Evolutionary conservation across 1,140 invertebrate species (phyloP).

Genomic region (Pachyrhynchus sulphureomaculatus): DNA sequence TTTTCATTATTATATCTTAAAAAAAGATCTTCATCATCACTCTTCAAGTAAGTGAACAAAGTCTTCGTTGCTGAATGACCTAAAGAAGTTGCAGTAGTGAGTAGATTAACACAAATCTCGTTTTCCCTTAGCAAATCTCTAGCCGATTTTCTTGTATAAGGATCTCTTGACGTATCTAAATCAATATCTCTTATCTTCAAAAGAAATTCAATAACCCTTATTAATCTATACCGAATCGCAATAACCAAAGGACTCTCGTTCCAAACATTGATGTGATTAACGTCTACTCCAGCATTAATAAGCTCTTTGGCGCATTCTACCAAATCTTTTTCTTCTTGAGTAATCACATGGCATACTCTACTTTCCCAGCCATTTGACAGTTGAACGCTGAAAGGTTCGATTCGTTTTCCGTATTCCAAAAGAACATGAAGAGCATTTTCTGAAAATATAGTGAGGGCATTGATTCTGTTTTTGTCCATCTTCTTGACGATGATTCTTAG

Average conservation of each 20-base stretch:
- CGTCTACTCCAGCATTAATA: conserved; percentile 26
- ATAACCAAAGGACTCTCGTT: conserved; percentile 34
- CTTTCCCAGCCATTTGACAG: conserved; percentile 30
- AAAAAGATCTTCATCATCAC: conserved; percentile 30
- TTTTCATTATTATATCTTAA: conserved; percentile 31
- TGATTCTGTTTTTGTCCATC: neutral
- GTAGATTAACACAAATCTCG: conserved; percentile 12
- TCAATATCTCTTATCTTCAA: conserved; percentile 13
- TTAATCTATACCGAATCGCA: conserved; percentile 26
- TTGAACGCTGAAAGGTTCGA: conserved; percentile 15
- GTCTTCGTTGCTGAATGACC: conserved; percentile 1
- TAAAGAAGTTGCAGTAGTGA: neutral
- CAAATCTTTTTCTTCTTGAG: conserved; percentile 20
- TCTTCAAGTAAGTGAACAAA: conserved; percentile 31
- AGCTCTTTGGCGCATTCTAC: conserved; percentile 27
- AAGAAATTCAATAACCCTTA: conserved; percentile 19
- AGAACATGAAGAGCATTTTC: conserved; percentile 39
- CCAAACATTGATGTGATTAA: conserved; percentile 37
- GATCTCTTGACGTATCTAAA: conserved; percentile 27
- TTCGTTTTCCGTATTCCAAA: conserved; percentile 22
- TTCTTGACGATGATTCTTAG: conserved; percentile 7
- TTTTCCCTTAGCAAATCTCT: conserved; percentile 27
- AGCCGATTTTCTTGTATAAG: conserved; percentile 10
- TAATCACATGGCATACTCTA: conserved; percentile 21
- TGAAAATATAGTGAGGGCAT: conserved; percentile 29